Base-by-base conservation (phyloP, 2,113 vertebrate genomes). In the Heterocephalus glaber region DNA sequence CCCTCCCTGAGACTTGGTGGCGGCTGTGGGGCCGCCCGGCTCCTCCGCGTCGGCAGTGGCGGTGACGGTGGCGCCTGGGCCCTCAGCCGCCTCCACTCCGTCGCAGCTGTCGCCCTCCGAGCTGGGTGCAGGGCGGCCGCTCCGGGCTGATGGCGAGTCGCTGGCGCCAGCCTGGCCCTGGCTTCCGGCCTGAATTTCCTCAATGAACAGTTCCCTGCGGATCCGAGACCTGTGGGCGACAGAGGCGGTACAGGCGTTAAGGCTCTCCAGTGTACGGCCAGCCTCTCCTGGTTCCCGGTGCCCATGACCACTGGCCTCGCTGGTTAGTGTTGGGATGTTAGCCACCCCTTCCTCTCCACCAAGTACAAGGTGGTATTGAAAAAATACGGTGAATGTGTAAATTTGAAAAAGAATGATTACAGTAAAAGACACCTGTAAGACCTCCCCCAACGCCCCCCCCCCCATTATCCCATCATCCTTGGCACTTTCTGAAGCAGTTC, bases 21-120 rank as follows among this genome's bases (percentile, higher is more conserved):
- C 98, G 98, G 98, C 98, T 94, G 98, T 97, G 33, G 90, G 72
- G 80, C 94, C 97, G 98, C 98, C 97, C 97, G 98, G 97, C 96
- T 99, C 99, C 70, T 99, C 99, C 92, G 98, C 98, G 97, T 98
- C 99, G 22, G 98, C 97, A 97, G 72, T 66, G 65, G 65, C 26
- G 72, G 72, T 47, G 24, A 38, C 20, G 38, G 68, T 74, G 98
- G 98, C 28, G 96, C 99, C 96, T 81, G 98, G 98, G 97, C 99
- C 99, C 94, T 99, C 99, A 0, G 99, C 95, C 0, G 99, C 98
- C 94, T 99, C 99, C 88, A 99, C 99, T 95, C 99, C 99, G 44
- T 99, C 99, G 82, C 99, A 99, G 98, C 99, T 99, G 98, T 99
- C 99, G 58, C 99, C 99, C 97, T 99, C 99, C 0, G 99, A 99